A percentile compares a stretch with the other conserved stretches of the same genome.
phyloP scores from a whole-genome alignment of 2,888 invertebrate genomes.

The Odontothrips loti region DNA sequence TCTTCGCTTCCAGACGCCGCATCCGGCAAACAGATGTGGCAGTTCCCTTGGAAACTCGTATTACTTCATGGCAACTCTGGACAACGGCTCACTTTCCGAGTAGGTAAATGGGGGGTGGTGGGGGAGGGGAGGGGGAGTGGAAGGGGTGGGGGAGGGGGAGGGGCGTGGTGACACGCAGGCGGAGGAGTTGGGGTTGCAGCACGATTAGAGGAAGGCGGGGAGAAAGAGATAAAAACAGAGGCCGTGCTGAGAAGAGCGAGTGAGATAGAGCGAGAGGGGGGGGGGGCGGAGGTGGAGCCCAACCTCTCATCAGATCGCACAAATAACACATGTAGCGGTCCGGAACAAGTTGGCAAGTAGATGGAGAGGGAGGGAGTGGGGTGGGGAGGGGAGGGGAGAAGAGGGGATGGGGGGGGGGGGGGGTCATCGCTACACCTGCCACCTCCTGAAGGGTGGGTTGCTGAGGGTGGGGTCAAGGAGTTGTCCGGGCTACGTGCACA shows the following conservation, averaged over 20 bases:
- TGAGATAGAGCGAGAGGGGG: too few relatives aligned
- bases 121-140: background rate
- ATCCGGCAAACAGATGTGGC: background rate
- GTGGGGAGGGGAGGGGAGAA: too few relatives aligned
- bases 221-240: background rate
- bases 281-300: background rate
- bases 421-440: too few relatives aligned
- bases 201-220: background rate
- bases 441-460: too few relatives aligned
- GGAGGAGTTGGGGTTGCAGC: background rate
- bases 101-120: background rate
- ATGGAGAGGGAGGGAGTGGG: background rate
- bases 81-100: background rate
- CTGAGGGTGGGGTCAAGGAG: background rate
- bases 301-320: background rate
- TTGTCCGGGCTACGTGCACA: background rate
- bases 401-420: too few relatives aligned
- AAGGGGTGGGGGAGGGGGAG: background rate
- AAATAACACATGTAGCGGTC: constrained; percentile 2
- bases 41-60: constrained; percentile 4
- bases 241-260: too few relatives aligned
- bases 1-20: background rate
- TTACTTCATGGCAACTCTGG: background rate
- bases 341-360: background rate
- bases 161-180: background rate